phyloP scores from a whole-genome alignment of 2,797 vertebrate genomes.

The Halcyon badia region DNA sequence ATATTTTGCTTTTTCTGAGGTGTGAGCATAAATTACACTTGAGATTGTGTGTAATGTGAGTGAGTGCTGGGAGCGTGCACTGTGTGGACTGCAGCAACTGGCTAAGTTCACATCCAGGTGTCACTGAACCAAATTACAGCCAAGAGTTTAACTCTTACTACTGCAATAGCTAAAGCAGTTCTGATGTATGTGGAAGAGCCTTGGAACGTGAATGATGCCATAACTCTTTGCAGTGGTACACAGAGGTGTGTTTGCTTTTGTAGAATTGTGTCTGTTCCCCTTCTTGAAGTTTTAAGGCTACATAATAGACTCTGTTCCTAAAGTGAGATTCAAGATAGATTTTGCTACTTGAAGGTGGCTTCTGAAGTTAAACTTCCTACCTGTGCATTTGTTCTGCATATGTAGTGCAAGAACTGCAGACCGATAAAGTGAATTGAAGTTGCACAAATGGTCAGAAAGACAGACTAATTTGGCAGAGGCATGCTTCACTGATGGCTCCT shows the following conservation, averaged over 20 bases:
- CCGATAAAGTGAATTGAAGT: neutral
- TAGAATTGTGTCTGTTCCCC: neutral
- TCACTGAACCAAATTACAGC: neutral
- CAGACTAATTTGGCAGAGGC: neutral
- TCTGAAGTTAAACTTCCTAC: neutral
- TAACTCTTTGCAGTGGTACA: neutral
- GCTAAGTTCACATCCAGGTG: rapidly evolving
- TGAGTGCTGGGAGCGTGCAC: neutral
- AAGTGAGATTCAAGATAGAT: neutral
- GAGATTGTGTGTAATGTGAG: neutral
- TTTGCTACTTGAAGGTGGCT: neutral
- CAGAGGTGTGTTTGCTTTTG: neutral
- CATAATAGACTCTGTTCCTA: neutral
- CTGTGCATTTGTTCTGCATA: neutral
- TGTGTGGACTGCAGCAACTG: neutral
- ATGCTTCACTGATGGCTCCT: neutral
- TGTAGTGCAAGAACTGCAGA: neutral
- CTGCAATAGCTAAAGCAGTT: neutral
- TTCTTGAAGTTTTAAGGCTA: neutral
- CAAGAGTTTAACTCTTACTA: neutral
- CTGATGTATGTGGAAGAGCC: neutral
- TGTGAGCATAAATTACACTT: neutral
- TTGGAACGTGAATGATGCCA: neutral
- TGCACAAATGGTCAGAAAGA: neutral
- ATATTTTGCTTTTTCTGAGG: neutral